Evolutionary conservation across 1,140 invertebrate genomes (phyloP).

Genomic region (Diachasma alloeum): DNA sequence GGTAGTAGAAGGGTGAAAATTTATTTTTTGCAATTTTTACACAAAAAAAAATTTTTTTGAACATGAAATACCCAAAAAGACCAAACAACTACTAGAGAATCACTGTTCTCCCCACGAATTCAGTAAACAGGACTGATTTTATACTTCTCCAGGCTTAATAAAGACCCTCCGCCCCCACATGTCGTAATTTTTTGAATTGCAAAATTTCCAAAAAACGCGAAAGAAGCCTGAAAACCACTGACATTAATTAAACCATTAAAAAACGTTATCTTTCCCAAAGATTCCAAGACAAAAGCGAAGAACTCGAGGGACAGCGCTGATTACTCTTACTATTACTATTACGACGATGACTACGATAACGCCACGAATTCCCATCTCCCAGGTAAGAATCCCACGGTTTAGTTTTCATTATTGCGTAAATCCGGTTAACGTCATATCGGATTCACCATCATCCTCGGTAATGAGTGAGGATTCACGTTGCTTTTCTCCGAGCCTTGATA

Average conservation of each 20-base stretch:
- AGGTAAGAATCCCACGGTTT: conserved; percentile 34
- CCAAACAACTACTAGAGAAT: too few species aligned
- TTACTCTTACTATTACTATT: conserved; percentile 47
- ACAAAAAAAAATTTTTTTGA: neutral
- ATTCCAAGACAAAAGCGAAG: conserved; percentile 35
- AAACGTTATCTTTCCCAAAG: conserved; percentile 23
- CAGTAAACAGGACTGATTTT: too few species aligned
- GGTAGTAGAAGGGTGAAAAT: too few species aligned
- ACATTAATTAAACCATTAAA: neutral
- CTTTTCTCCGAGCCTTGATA: neutral
- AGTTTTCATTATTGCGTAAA: conserved; percentile 19
- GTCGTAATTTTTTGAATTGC: too few species aligned
- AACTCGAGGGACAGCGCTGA: conserved; percentile 40
- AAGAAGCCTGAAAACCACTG: neutral
- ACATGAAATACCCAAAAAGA: too few species aligned
- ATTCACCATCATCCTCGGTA: neutral
- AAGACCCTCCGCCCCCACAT: too few species aligned
- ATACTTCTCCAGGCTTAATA: too few species aligned
- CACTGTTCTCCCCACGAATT: too few species aligned
- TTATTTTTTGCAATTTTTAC: too few species aligned
- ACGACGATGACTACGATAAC: conserved; percentile 56
- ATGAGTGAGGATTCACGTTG: neutral
- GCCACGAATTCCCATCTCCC: conserved; percentile 33
- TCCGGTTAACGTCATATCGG: neutral
- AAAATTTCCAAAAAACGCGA: too few species aligned